These are phyloP conservation scores for Noctua fimbriata DNA, from an alignment of 2,888 invertebrate species.

Conservation along the genomic window DNA sequence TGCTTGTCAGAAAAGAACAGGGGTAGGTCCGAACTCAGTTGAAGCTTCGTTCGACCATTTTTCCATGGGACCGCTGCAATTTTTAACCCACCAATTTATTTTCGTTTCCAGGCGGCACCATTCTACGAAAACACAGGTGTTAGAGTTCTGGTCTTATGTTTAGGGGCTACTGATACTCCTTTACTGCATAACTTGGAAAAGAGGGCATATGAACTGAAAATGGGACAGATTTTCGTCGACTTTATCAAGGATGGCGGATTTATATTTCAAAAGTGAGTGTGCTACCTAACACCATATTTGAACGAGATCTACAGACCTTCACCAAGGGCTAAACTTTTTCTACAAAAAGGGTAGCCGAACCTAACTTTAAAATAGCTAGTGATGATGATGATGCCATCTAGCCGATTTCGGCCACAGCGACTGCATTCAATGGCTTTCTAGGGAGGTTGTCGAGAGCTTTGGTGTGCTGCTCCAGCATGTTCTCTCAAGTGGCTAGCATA, in stretches of 20 bases:
- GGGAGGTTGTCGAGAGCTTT: no score
- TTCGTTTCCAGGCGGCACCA: slow-evolving; percentile 67
- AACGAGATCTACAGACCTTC: neutral
- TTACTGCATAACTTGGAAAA: slow-evolving; percentile 67
- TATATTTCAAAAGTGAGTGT: slow-evolving; percentile 56
- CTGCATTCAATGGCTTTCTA: no score
- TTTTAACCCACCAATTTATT: neutral
- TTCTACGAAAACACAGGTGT: slow-evolving; percentile 71
- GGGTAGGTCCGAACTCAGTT: neutral
- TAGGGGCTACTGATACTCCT: slow-evolving; percentile 74
- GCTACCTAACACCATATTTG: neutral
- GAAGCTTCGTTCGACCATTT: neutral
- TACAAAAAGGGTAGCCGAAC: no score
- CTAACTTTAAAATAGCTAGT: no score
- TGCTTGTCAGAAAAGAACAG: neutral
- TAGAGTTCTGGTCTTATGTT: slow-evolving; percentile 72
- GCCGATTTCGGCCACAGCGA: no score
- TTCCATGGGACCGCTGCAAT: neutral
- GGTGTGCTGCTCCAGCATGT: no score
- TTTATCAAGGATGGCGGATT: neutral
- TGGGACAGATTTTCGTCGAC: slow-evolving; percentile 41
- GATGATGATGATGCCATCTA: no score
- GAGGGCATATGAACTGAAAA: slow-evolving; percentile 59
- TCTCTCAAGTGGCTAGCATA: no score
- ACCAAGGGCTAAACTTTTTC: neutral